Evolutionary conservation across 2,888 invertebrate species (phyloP).

Genomic region (Drosophila robusta): DNA sequence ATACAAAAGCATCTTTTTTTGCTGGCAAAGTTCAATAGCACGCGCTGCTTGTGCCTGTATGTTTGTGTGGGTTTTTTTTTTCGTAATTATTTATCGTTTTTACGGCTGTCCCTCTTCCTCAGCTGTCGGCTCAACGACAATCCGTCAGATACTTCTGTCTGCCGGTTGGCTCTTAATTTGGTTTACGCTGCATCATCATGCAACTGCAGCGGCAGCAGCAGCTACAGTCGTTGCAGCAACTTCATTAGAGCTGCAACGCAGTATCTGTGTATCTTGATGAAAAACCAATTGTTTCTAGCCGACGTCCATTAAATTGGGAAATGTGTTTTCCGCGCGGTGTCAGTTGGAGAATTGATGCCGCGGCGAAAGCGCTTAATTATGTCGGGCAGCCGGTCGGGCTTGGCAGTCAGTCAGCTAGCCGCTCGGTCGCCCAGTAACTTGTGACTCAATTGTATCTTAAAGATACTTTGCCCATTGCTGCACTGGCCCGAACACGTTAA

Average conservation of each 20-base stretch:
- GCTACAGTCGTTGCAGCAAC: slow-evolving; percentile 23
- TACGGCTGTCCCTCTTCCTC: slow-evolving; percentile 38
- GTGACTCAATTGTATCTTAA: slow-evolving; percentile 67
- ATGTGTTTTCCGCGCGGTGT: slow-evolving; percentile 36
- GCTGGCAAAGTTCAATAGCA: slow-evolving; percentile 64
- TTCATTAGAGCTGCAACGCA: slow-evolving; percentile 34
- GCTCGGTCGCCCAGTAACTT: slow-evolving; percentile 37
- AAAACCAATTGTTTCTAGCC: slow-evolving; percentile 66
- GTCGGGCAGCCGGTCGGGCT: slow-evolving; percentile 36
- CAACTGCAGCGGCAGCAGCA: slow-evolving; percentile 8
- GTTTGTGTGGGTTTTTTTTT: slow-evolving; percentile 10
- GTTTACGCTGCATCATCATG: slow-evolving; percentile 63
- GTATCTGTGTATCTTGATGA: slow-evolving; percentile 45
- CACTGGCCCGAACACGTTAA: slow-evolving; percentile 72
- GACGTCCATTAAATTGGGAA: slow-evolving; percentile 66
- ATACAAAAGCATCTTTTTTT: slow-evolving; percentile 37
- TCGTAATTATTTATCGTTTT: slow-evolving; percentile 50
- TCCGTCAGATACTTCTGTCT: slow-evolving; percentile 62
- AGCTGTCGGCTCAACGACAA: slow-evolving; percentile 62
- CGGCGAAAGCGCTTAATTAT: slow-evolving; percentile 57
- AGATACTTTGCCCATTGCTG: slow-evolving; percentile 72
- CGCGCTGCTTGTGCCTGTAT: slow-evolving; percentile 33
- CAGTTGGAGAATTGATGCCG: slow-evolving; percentile 33
- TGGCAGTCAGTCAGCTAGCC: slow-evolving; percentile 21
- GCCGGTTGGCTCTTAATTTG: slow-evolving; percentile 52